Conservation (phyloP, 2,888 invertebrate species). For the Eledona agricola region DNA sequence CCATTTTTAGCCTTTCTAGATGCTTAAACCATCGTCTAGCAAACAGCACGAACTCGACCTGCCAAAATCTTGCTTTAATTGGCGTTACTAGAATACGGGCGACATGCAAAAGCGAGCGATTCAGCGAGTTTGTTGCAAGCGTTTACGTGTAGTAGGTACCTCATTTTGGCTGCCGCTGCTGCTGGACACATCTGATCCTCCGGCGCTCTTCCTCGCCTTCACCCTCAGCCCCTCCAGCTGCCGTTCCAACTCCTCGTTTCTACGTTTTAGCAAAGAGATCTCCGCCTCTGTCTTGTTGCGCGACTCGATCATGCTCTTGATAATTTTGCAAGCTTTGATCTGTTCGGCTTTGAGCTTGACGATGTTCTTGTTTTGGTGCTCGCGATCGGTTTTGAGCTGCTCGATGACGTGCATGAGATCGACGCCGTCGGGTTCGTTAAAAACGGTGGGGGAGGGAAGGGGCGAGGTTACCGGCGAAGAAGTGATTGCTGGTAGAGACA, state of each 20-base stretch:
- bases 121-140: conserved; percentile 12
- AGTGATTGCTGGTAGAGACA: conserved; percentile 43
- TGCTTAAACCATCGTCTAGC: conserved; percentile 12
- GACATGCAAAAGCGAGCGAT: not conserved
- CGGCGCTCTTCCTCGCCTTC: conserved; percentile 9
- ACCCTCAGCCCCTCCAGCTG: conserved; percentile 50
- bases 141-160: conserved; percentile 45
- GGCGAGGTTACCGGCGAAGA: conserved; percentile 14
- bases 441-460: conserved; percentile 25
- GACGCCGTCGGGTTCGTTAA: conserved; percentile 12
- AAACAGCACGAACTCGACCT: conserved; percentile 14
- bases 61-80: conserved; percentile 5
- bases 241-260: conserved; percentile 46
- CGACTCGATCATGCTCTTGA: conserved; percentile 58
- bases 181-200: conserved; percentile 1
- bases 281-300: conserved; percentile 55
- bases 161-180: conserved; percentile 43
- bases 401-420: conserved; percentile 34
- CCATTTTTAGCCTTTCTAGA: conserved; percentile 10
- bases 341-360: conserved; percentile 59
- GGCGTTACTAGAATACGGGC: conserved; percentile 4
- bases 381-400: conserved; percentile 44
- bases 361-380: conserved; percentile 48
- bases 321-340: conserved; percentile 60
- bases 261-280: conserved; percentile 53